Evolutionary conservation across 2,113 vertebrate species (phyloP).

Genomic region (pig (Sus scrofa)): T2T-Sscrofa CM001155.3:18955001-18955500

Average conservation of each 20-base stretch:
- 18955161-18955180: background rate
- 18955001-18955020: no score
- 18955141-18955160: background rate
- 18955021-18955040: no score
- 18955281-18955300: background rate
- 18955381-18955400: background rate
- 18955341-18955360: background rate
- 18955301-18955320: background rate
- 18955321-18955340: background rate
- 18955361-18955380: slow-evolving; percentile 58
- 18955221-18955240: background rate
- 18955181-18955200: no score
- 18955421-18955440: background rate
- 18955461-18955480: slow-evolving; percentile 54
- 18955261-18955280: background rate
- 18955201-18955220: background rate
- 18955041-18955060: no score
- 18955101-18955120: no score
- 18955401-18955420: background rate
- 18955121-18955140: no score
- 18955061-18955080: no score
- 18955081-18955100: no score
- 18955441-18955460: background rate
- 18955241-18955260: background rate
- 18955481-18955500: background rate